Base-by-base conservation (phyloP, 2,888 invertebrate genomes). In the Microchrysa polita region DNA sequence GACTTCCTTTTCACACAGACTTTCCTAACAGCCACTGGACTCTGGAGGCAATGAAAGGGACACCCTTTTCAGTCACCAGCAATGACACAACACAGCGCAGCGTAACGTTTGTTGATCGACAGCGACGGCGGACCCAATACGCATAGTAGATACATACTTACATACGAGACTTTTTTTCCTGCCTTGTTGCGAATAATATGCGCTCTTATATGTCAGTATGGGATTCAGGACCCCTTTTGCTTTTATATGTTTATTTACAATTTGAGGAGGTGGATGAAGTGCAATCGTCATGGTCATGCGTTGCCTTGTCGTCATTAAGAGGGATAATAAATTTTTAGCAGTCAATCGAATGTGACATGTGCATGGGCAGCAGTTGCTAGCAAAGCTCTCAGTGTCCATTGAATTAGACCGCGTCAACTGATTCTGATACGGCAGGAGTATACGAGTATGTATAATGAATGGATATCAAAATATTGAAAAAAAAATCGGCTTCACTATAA, bases 301-400 rank as follows among this genome's bases (percentile, higher is more conserved):
- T 67, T 7, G 14, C 14, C 5, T 2, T 10, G 23, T 20, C 60
- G 60, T 23, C 60, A 18, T 27, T 14, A 10, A 22, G 20, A 67
- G 65, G 52, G 23, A 48, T 52, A 67, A 67, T 67, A 67, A 67
- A 67, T 67, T 67, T 22, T n/a, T 20, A n/a, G n/a, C 44, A 67
- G 44, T 48, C 52, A 48, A 67, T 67, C 48, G 14, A 48, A n/a
- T 12, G 22, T 67, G 65, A 22, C 65, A 67, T 67, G 65, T 67
- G 52, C 48, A 44, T 48, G 65, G 20, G 23, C 48, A 67, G 48
- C 23, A 67, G 12, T 63, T 22, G 63, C 42, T 16, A 63, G 42
- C 57, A 63, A 42, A 44, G 16, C 40, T 40, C 42, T 63, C 63
- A 40, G n/a, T 40, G 63, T 34, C 42, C 34, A 63, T 63, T 42